These are phyloP conservation scores for Diarsia mendica DNA, from an alignment of 2,888 invertebrate genomes.

Conservation along the genomic window DNA sequence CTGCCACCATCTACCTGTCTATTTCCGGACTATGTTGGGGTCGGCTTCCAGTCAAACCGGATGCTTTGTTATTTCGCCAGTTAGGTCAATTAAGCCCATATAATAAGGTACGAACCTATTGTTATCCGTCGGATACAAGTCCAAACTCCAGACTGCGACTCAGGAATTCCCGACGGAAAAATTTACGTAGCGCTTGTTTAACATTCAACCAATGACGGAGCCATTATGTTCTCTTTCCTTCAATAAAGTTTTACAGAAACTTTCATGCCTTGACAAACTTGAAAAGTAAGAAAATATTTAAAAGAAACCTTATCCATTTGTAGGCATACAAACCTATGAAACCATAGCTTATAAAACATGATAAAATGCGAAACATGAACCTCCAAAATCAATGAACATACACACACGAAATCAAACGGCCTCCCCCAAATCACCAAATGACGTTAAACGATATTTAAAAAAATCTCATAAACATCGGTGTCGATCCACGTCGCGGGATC, in stretches of 20 bases:
- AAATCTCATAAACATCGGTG: slow-evolving; percentile 69
- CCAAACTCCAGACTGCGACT: neutral
- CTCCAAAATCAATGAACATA: slow-evolving; percentile 7
- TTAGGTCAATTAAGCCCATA: no score
- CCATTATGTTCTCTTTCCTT: neutral
- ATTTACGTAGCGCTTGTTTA: neutral
- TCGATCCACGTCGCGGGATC: slow-evolving; percentile 79
- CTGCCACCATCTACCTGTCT: no score
- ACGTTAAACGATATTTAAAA: slow-evolving; percentile 55
- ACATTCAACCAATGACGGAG: neutral
- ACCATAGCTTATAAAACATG: neutral
- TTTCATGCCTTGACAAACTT: neutral
- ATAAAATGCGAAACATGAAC: neutral
- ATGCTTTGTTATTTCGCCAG: no score
- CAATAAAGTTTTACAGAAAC: neutral
- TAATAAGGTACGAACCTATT: no score
- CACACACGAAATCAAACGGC: slow-evolving; percentile 14
- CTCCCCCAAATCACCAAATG: slow-evolving; percentile 15
- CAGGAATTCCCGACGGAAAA: neutral
- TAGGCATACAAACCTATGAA: neutral
- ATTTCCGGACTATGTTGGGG: no score
- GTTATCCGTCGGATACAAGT: neutral
- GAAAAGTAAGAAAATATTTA: neutral
- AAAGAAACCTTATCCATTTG: no score
- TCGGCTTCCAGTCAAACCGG: no score